Evolutionary conservation across 2,888 invertebrate genomes (phyloP).

Genomic region (Drosophila neonasuta): DNA sequence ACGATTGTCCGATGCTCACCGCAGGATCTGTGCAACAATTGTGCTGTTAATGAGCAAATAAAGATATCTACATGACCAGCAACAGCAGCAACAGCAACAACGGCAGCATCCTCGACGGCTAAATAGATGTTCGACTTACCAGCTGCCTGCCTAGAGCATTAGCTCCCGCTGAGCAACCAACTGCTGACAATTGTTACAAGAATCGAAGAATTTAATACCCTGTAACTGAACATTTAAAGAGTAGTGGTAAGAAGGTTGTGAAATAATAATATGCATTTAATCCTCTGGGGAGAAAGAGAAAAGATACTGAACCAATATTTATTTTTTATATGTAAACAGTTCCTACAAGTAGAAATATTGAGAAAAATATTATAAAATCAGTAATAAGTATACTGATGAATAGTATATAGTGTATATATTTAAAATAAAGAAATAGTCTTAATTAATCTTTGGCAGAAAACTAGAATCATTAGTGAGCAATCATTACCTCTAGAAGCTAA

Average conservation of each 20-base stretch:
- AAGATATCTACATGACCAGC: slow-evolving; percentile 69
- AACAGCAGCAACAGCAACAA: slow-evolving; percentile 26
- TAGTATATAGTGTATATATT: no score
- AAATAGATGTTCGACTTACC: slow-evolving; percentile 54
- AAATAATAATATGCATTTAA: not conserved
- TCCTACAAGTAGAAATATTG: no score
- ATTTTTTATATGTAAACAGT: no score
- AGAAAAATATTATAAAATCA: no score
- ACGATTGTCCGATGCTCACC: slow-evolving; percentile 41
- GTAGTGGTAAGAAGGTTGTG: not conserved
- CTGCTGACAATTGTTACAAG: not conserved
- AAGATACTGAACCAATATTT: no score
- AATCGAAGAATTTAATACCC: slow-evolving; percentile 27
- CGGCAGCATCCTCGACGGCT: slow-evolving; percentile 34
- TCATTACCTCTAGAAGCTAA: no score
- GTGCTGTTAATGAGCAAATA: slow-evolving; percentile 76
- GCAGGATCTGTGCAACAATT: slow-evolving; percentile 66
- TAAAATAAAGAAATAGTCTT: no score
- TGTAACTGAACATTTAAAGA: slow-evolving; percentile 1
- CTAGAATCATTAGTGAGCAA: no score
- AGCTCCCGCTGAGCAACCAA: slow-evolving; percentile 55
- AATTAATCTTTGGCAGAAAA: no score
- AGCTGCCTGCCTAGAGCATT: slow-evolving; percentile 45
- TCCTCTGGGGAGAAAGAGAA: no score
- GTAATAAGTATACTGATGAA: no score